Evolutionary conservation across 2,797 vertebrate species (phyloP).

Genomic region (Poeciliopsis paucimaculata): DNA sequence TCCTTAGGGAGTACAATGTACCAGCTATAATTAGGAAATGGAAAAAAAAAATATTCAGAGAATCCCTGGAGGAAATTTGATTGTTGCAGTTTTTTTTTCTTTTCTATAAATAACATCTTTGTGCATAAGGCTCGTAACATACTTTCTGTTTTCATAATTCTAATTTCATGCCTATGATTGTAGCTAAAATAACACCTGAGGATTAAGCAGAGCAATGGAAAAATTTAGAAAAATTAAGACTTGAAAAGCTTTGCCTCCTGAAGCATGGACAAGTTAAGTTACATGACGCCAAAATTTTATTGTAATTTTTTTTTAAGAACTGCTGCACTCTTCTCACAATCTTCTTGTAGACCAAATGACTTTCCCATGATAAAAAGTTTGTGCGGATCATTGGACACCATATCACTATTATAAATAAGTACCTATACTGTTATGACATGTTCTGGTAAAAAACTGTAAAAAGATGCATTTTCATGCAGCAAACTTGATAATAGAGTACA

Average conservation of each 20-base stretch:
- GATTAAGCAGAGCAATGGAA: conserved; percentile 1
- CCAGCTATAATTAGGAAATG: conserved; percentile 58
- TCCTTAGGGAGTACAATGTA: conserved; percentile 43
- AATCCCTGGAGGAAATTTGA: conserved; percentile 50
- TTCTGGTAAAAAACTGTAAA: neutral
- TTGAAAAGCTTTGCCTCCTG: neutral
- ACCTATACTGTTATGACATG: neutral
- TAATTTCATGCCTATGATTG: conserved; percentile 10
- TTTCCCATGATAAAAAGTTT: no score
- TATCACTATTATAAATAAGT: neutral
- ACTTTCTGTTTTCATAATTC: conserved; percentile 20
- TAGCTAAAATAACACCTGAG: conserved; percentile 1
- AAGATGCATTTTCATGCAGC: neutral
- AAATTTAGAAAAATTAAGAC: conserved; percentile 1
- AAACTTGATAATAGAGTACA: neutral
- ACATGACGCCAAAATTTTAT: no score
- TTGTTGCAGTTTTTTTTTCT: conserved; percentile 44
- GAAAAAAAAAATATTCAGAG: neutral
- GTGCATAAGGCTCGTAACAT: no score
- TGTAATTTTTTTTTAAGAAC: no score
- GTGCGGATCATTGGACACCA: neutral
- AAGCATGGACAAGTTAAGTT: neutral
- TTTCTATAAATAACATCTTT: conserved; percentile 40
- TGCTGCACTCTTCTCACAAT: no score
- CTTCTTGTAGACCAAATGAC: no score